A percentile compares a stretch with the other conserved stretches of the same genome.
Conservation (phyloP, 2,113 vertebrate species). For the Trematomus loennbergii region DNA sequence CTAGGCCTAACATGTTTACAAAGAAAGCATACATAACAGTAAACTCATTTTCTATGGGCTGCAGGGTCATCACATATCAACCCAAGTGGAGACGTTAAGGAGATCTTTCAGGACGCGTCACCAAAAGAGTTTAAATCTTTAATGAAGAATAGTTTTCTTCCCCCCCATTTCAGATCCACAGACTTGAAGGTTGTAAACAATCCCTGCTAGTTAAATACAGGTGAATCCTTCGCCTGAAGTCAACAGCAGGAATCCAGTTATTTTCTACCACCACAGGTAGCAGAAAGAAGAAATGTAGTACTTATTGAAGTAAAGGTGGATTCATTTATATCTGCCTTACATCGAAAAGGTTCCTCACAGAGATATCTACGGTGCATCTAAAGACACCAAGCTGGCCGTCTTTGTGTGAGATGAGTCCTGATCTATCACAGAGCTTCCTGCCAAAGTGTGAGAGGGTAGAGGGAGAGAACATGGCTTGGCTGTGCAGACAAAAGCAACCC, state of each 20-base stretch:
- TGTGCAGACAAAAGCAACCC: slow-evolving; percentile 37
- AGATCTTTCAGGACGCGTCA: neutral
- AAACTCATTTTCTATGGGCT: neutral
- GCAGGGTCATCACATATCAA: neutral
- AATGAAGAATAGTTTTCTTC: too few relatives aligned
- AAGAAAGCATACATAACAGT: neutral
- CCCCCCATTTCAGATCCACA: neutral
- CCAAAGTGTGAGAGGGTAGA: slow-evolving; percentile 50
- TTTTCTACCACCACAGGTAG: neutral
- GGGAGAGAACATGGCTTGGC: slow-evolving; percentile 25
- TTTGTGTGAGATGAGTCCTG: slow-evolving; percentile 41
- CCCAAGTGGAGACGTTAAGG: neutral
- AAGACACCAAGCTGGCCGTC: neutral
- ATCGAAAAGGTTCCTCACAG: neutral
- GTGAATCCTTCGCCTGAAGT: neutral
- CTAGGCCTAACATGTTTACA: too few relatives aligned
- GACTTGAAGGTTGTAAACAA: neutral
- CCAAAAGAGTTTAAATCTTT: too few relatives aligned
- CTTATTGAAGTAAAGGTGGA: neutral
- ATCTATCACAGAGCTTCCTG: slow-evolving; percentile 67
- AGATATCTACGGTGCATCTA: neutral
- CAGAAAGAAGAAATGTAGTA: neutral
- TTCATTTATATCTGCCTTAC: neutral
- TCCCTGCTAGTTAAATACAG: neutral
- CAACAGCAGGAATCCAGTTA: neutral